These are phyloP conservation scores for Melolontha melolontha DNA, from an alignment of 2,888 invertebrate species.

Conservation along the genomic window DNA sequence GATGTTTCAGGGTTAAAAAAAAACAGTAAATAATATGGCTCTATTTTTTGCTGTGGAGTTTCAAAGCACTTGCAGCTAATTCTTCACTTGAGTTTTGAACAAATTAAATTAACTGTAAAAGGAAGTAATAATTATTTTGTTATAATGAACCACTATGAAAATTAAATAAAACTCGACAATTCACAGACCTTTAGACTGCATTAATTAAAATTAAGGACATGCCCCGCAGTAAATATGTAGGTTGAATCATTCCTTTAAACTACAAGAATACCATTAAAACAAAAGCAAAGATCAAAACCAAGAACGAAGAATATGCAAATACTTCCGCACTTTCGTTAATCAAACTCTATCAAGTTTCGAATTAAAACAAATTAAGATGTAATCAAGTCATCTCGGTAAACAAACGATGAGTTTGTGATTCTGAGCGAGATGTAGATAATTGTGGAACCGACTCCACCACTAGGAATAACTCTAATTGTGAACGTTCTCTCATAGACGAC, in stretches of 20 bases:
- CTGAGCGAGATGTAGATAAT: conserved; percentile 10
- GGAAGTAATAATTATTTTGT: too few relatives aligned
- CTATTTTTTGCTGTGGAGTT: too few relatives aligned
- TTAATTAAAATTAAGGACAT: background rate
- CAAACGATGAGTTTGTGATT: conserved; percentile 55
- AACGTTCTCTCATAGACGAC: background rate
- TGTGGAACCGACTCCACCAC: background rate
- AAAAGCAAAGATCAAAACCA: background rate
- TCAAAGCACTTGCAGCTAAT: too few relatives aligned
- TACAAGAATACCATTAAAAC: background rate
- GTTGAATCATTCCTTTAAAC: background rate
- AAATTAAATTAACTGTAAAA: too few relatives aligned
- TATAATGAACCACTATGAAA: too few relatives aligned
- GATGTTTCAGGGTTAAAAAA: too few relatives aligned
- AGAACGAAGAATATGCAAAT: conserved; percentile 33
- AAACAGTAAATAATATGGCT: too few relatives aligned
- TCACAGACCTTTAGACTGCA: too few relatives aligned
- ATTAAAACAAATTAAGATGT: conserved; percentile 56
- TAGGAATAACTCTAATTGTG: conserved; percentile 1
- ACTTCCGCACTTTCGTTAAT: conserved; percentile 9
- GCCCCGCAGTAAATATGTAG: background rate
- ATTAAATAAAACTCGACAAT: too few relatives aligned
- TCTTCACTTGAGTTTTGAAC: too few relatives aligned
- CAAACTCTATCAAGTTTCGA: conserved; percentile 34
- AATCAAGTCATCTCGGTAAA: conserved; percentile 55